Evolutionary conservation across 2,888 invertebrate species (phyloP), one percentile per base, ranked within the genome.

Genomic region (Drosophila affinis): DNA sequence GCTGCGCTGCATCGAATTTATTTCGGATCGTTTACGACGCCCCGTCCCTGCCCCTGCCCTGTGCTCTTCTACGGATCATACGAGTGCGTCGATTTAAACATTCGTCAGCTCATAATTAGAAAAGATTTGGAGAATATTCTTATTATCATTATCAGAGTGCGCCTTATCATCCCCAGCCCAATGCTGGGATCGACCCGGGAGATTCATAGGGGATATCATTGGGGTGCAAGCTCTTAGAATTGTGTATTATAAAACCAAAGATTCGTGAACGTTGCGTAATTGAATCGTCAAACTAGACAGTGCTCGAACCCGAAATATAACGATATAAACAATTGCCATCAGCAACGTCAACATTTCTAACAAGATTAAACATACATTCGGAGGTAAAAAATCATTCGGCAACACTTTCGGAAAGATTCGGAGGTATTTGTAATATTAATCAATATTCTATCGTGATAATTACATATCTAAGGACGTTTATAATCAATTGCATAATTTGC

Each of bases 61-160:
- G 55, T 71, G 63, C 64, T 69, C 56, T 46, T 68, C 52, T 62
- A 58, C 49, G 47, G 57, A 56, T 80, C 79, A 77, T 75, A 84
- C 65, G 85, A 78, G 72, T 69, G 70, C 64, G 46, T 57, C 53
- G 65, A 69, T 75, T 72, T 75, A 63, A 75, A 62, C 67, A 14
- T 62, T 69, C 27, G 62, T 14, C 70, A 63, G 67, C 59, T 60
- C 63, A 76, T 79, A 69, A 79, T 76, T 68, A 72, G 67, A 75
- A 83, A 76, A 72, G 78, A 80, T 80, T 72, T 63, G 49, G 44
- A 53, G 48, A 69, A 82, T 3, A 63, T 64, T 62, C 75, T 74
- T 78, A 62, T 70, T 63, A 64, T 65, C 39, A 5, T 7, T n/a
- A 39, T n/a, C 39, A 39, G 39, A 39, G 39, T 39, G 39, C 39